Base-by-base conservation (phyloP, 2,113 vertebrate species). In the Cochlearius cochlearius region DNA sequence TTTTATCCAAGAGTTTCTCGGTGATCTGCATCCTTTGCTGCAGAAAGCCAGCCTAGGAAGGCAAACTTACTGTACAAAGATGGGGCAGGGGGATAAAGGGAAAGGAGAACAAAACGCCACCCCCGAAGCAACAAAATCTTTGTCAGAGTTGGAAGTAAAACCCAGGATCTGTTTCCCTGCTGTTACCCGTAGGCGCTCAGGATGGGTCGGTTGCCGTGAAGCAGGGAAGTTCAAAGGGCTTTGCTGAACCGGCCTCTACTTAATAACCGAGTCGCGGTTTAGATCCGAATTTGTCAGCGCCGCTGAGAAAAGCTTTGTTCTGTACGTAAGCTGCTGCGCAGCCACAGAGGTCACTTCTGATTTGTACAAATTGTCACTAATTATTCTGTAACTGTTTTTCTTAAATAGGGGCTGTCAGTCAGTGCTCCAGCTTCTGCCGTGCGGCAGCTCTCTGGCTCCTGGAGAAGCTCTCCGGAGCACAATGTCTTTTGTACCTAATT, bases 401-500 rank as follows among this genome's bases (percentile, higher is more conserved):
- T 80, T 49, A 14, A 79, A 62, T 39, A 38, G 53, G 10, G 85
- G 88, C 92, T 82, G 83, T 56, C 96, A 83, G 7, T 62, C 95
- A 86, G 58, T 3, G 85, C 74, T 60, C 4, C 47, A 34, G 88
- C 82, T 86, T 11, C 75, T 79, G 56, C 76, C 49, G 0, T 29
- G 4, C 66, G 26, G 74, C 79, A 84, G 76, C 80, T 50, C 59
- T 39, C 34, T 6, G 2, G 67, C 23, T 90, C 88, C 92, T 55
- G 49, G 26, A 88, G 95, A 25, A 88, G 63, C 92, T 73, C 85
- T 88, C 86, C 6, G 5, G 38, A 88, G 92, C 93, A 88, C 87
- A 92, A 45, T 56, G 68, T 76, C 79, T 88, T 94, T 94, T 81
- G 83, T 93, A 56, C 63, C 91, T 95, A 90, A 96, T 97, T 41